These are phyloP conservation scores for Parauchenoglanis ngamensis DNA, from an alignment of 2,797 vertebrate species.

Conservation along the genomic window DNA sequence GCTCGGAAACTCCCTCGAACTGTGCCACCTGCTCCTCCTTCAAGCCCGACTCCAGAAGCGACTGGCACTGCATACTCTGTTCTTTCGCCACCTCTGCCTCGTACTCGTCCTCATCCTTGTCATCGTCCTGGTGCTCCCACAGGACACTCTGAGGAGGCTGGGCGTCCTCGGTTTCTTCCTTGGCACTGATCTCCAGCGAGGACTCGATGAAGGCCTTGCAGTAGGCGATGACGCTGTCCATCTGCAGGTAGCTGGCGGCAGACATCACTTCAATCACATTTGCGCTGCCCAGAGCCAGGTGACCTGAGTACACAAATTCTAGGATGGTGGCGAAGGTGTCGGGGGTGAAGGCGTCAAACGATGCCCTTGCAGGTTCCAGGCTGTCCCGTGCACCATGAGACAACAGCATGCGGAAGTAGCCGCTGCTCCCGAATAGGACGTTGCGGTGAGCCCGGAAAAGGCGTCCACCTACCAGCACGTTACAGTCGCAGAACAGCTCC, in stretches of 20 bases:
- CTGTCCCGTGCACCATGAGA: conserved; percentile 79
- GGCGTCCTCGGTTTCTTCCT: conserved; percentile 75
- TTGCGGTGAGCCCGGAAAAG: conserved; percentile 95
- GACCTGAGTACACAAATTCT: conserved; percentile 95
- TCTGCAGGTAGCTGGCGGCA: conserved; percentile 94
- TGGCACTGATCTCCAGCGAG: conserved; percentile 90
- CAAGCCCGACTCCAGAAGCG: conserved; percentile 61
- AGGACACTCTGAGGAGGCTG: conserved; percentile 68
- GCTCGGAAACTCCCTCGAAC: conserved; percentile 68
- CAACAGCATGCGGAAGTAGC: conserved; percentile 97
- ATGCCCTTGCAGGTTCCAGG: conserved; percentile 82
- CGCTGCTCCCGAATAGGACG: conserved; percentile 92
- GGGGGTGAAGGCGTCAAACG: conserved; percentile 91
- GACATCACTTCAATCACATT: conserved; percentile 99
- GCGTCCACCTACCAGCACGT: conserved; percentile 89
- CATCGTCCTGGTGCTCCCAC: conserved; percentile 77
- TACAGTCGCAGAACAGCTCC: conserved; percentile 96
- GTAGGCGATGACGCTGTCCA: conserved; percentile 94
- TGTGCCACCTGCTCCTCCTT: conserved; percentile 71
- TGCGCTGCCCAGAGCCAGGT: conserved; percentile 89
- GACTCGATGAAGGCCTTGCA: conserved; percentile 98
- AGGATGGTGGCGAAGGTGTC: conserved; percentile 93
- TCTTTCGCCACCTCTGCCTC: conserved; percentile 63
- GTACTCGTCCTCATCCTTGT: conserved; percentile 68
- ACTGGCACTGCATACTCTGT: conserved; percentile 58